A percentile compares a stretch with the other conserved stretches of the same genome.
Evolutionary conservation across 2,113 vertebrate species (phyloP).

Genomic region (Lepus americanus): DNA sequence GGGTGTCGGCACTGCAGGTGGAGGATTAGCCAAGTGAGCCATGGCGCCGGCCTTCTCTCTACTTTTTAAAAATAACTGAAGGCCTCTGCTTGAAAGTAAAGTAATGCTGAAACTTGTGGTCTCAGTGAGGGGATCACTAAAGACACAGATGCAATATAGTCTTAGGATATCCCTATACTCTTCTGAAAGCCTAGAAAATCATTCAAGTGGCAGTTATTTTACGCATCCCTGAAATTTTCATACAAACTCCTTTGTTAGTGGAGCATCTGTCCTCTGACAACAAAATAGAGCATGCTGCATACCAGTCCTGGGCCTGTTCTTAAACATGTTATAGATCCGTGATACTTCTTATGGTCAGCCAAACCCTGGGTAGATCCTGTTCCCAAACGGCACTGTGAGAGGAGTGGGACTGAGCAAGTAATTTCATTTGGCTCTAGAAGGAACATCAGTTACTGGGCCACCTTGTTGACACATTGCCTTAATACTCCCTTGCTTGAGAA

Average conservation of each 20-base stretch:
- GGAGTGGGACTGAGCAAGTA: background rate
- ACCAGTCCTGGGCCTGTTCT: background rate
- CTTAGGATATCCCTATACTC: background rate
- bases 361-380: background rate
- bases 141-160: background rate
- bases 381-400: background rate
- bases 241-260: slow-evolving; percentile 50
- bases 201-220: slow-evolving; percentile 60
- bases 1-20: too few relatives aligned
- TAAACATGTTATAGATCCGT: slow-evolving; percentile 4
- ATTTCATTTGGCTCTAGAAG: slow-evolving; percentile 21
- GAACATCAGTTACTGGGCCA: background rate
- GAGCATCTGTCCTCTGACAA: slow-evolving; percentile 9
- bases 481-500: background rate
- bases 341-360: background rate
- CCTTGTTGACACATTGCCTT: background rate
- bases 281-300: background rate
- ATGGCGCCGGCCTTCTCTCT: background rate
- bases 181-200: slow-evolving; percentile 20
- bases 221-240: slow-evolving; percentile 41
- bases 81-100: slow-evolving; percentile 24
- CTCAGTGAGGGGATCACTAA: background rate
- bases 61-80: background rate
- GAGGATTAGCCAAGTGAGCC: too few relatives aligned
- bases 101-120: background rate